phyloP scores from a whole-genome alignment of 2,113 vertebrate species.

The Montifringilla adamsi region DNA sequence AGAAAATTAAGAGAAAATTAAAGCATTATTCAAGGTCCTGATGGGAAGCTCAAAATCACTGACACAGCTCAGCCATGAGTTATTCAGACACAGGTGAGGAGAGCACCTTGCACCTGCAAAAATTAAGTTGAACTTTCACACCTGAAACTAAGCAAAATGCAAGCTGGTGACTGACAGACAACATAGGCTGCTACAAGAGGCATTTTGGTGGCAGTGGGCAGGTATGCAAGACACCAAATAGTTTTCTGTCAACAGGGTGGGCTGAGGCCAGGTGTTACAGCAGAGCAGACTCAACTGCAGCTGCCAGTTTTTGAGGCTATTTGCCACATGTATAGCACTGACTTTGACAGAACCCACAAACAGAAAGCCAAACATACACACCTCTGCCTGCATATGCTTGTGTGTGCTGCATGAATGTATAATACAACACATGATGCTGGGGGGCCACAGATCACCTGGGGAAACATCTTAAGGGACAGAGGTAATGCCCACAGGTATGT shows the following conservation, averaged over 20 bases:
- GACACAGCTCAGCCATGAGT: fast-evolving
- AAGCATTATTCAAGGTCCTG: neutral
- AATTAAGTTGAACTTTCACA: neutral
- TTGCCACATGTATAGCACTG: neutral
- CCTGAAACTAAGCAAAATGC: neutral
- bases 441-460: neutral
- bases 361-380: neutral
- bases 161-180: neutral
- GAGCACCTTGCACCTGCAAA: neutral
- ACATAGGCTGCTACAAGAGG: fast-evolving
- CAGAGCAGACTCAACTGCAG: neutral
- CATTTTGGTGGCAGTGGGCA: neutral
- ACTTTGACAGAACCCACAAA: neutral
- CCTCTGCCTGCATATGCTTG: neutral
- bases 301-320: neutral
- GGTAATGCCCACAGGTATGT: neutral
- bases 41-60: neutral
- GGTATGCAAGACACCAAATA: neutral
- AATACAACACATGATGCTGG: neutral
- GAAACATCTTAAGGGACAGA: neutral
- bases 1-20: neutral
- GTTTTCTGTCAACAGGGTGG: neutral
- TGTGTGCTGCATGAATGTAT: fast-evolving
- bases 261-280: neutral
- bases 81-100: neutral